Percentiles rank a stretch among this genome's conserved stretches.
Conservation (phyloP, 35 echinoderm and acorn worm species). For the Lytechinus variegatus region DNA sequence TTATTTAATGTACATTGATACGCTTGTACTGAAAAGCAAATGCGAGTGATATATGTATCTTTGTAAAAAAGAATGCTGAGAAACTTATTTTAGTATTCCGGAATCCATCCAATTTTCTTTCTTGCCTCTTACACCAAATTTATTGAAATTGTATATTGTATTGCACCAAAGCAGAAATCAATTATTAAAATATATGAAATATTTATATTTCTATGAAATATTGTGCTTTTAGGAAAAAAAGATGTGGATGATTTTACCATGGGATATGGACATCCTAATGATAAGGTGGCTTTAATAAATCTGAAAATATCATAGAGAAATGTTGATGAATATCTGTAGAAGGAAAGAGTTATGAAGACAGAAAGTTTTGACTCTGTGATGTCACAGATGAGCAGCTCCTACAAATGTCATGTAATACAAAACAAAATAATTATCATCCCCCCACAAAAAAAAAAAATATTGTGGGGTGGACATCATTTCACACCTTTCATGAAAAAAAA, state of each 20-base stretch:
- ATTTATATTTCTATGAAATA: not conserved
- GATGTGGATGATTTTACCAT: not conserved
- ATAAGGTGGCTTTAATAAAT: too few relatives aligned
- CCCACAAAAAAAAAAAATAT: too few relatives aligned
- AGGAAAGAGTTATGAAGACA: too few relatives aligned
- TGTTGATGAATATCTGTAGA: too few relatives aligned
- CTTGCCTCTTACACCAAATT: not conserved
- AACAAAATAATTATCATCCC: too few relatives aligned
- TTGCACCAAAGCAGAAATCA: not conserved
- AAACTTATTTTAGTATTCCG: not conserved
- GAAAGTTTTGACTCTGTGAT: too few relatives aligned
- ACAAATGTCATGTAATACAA: too few relatives aligned
- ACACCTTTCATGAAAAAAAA: too few relatives aligned
- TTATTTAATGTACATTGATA: not conserved
- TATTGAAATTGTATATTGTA: not conserved
- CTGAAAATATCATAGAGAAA: too few relatives aligned
- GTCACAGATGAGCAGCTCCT: too few relatives aligned
- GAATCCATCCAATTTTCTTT: not conserved
- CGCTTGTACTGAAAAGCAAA: not conserved
- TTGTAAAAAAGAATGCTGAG: not conserved
- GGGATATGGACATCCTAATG: not conserved
- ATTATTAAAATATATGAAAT: not conserved
- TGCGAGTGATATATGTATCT: not conserved
- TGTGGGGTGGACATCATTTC: too few relatives aligned
- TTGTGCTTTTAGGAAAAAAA: not conserved